phyloP scores from a whole-genome alignment of 2,113 vertebrate species.

The Oreotrochilus melanogaster region DNA sequence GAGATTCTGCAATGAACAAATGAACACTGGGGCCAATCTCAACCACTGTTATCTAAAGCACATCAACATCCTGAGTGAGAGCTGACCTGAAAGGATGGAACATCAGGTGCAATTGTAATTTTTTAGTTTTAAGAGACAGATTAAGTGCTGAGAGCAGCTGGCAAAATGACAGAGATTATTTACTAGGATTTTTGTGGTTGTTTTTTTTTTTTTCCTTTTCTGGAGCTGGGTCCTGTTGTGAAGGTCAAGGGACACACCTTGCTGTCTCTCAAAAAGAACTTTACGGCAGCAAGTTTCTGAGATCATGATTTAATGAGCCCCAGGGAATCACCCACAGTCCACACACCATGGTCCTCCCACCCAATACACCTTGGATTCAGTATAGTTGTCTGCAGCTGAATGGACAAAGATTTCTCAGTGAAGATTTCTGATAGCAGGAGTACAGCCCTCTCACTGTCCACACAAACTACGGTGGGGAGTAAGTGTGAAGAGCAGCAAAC shows the following conservation, averaged over 20 bases:
- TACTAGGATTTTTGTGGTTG: not conserved
- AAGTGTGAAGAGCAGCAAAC: not conserved
- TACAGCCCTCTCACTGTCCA: not conserved
- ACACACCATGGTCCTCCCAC: accelerated
- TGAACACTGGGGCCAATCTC: not conserved
- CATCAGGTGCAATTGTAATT: conserved; percentile 58
- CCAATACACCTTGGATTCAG: not conserved
- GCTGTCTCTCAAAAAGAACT: not conserved
- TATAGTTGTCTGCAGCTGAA: not conserved
- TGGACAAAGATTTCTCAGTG: not conserved
- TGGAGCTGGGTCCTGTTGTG: not conserved
- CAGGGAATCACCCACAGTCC: not conserved
- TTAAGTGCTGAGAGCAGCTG: conserved; percentile 57
- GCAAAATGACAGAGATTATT: conserved; percentile 51
- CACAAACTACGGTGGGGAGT: not conserved
- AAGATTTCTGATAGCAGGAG: not conserved
- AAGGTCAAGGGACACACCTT: conserved; percentile 16
- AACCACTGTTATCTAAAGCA: conserved; percentile 11
- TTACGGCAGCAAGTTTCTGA: not conserved
- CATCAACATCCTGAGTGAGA: not conserved
- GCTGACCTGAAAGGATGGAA: conserved; percentile 31
- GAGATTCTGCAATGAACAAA: conserved; percentile 5
- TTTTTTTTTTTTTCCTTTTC: not conserved
- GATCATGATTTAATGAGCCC: not conserved
- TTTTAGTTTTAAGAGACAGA: conserved; percentile 71